phyloP scores from a whole-genome alignment of 2,113 vertebrate species.

The Malurus cyaneus region DNA sequence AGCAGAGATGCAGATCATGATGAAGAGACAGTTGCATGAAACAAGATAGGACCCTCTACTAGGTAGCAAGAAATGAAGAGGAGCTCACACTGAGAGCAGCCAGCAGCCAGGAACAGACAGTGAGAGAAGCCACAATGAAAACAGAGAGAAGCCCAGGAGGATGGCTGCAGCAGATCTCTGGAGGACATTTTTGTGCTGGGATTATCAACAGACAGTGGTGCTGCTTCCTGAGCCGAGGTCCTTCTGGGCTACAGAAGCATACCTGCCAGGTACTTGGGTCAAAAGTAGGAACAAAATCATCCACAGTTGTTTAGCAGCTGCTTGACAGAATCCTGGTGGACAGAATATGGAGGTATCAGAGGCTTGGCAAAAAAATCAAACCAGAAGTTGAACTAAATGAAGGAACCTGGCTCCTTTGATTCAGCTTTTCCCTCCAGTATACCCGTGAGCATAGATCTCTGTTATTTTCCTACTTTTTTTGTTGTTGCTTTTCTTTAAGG shows the following conservation, averaged over 20 bases:
- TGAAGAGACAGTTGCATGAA: not conserved
- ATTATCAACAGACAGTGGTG: not conserved
- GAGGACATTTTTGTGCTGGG: not conserved
- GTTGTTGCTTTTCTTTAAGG: not conserved
- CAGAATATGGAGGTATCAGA: not conserved
- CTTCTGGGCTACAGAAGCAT: not conserved
- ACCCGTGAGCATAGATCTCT: not conserved
- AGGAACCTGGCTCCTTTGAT: not conserved
- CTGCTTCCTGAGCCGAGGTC: not conserved
- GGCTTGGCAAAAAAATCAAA: not conserved
- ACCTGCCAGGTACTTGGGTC: not conserved
- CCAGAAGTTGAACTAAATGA: not conserved
- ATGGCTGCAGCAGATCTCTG: not conserved
- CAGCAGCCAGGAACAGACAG: not conserved
- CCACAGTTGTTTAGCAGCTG: not conserved
- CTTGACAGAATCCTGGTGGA: not conserved
- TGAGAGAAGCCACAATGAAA: not conserved
- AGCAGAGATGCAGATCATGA: not conserved
- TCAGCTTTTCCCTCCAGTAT: not conserved
- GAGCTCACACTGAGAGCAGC: not conserved
- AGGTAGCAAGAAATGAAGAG: not conserved
- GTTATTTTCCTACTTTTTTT: not conserved
- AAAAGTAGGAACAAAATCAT: not conserved
- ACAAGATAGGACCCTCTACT: not conserved
- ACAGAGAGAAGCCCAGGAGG: not conserved